These are phyloP conservation scores for Acomys russatus DNA, from an alignment of 2,797 vertebrate genomes.

Conservation along the genomic window DNA sequence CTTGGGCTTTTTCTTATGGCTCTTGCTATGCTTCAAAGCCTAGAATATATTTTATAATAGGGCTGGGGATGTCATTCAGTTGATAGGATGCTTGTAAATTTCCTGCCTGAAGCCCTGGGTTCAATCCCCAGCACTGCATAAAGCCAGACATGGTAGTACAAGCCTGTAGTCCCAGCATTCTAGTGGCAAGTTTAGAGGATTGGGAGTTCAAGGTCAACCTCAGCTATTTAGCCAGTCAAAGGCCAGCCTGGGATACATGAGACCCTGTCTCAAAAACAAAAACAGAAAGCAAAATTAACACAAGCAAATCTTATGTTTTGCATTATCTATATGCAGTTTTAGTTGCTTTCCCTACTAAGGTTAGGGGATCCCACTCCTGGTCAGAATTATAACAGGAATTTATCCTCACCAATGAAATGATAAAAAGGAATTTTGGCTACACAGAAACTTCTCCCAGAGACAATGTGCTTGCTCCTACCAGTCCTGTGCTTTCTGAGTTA, in stretches of 20 bases:
- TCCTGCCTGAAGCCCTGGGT: neutral
- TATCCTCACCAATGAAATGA: neutral
- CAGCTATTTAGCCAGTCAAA: neutral
- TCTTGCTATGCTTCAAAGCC: slow-evolving; percentile 22
- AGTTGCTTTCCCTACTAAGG: neutral
- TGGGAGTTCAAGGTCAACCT: neutral
- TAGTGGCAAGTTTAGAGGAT: neutral
- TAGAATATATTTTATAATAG: neutral
- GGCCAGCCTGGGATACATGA: neutral
- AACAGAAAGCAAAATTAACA: too few relatives aligned
- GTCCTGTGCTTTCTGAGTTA: neutral
- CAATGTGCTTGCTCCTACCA: neutral
- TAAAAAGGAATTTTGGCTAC: neutral
- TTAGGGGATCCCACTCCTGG: neutral
- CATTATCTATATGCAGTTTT: neutral
- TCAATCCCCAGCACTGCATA: neutral
- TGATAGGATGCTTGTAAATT: neutral
- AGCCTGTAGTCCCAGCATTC: neutral
- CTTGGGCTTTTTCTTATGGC: slow-evolving; percentile 28
- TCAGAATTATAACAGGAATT: neutral
- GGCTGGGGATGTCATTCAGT: neutral
- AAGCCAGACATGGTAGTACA: neutral
- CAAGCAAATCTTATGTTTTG: neutral
- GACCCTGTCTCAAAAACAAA: neutral
- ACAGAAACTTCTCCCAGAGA: neutral